Evolutionary conservation across 1,140 invertebrate genomes (phyloP), one percentile per base, ranked within the genome.

Genomic region (Drosophila nebulosa): DNA sequence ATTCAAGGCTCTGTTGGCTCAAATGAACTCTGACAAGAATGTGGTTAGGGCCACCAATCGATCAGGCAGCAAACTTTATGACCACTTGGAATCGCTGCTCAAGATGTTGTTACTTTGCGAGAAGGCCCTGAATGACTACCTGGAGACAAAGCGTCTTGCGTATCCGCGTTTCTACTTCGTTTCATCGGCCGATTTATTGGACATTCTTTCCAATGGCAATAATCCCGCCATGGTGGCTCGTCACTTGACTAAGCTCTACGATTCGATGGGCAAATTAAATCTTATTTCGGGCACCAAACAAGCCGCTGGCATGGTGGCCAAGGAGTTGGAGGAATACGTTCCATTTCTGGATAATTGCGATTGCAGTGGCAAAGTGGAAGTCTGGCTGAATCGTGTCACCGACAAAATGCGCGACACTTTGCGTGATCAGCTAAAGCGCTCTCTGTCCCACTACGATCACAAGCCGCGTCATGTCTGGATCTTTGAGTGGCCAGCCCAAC

Each of bases 111-210:
- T 94, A 6, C 90, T 98, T 0, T 99, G 98, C 90, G 98, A 99
- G 90, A 99, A 99, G 92, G 97, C 98, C 1, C 92, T 99, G 21
- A 96, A 97, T 22, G 95, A 99, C 92, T 99, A 99, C 91, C 92
- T 99, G 64, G 98, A 99, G 92, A 98, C 97, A 0, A 99, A 99
- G 90, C 93, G 97, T 71, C 92, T 98, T 42, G 96, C 96, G 4
- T 99, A 98, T 92, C 98, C 98, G 35, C 93, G 97, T 30, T 99
- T 99, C 90, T 99, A 99, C 91, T 99, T 99, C 89, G 96, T 99
- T 2, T 99, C 97, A 0, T 96, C 97, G 0, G 96, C 96, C 3
- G 98, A 99, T 94, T 93, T 99, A 14, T 92, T 99, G 1, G 98
- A 99, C 91, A 99, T 99, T 89, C 92, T 99, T 57, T 98, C 97